phyloP scores from a whole-genome alignment of 2,797 vertebrate species.

The Glyptemys insculpta region DNA sequence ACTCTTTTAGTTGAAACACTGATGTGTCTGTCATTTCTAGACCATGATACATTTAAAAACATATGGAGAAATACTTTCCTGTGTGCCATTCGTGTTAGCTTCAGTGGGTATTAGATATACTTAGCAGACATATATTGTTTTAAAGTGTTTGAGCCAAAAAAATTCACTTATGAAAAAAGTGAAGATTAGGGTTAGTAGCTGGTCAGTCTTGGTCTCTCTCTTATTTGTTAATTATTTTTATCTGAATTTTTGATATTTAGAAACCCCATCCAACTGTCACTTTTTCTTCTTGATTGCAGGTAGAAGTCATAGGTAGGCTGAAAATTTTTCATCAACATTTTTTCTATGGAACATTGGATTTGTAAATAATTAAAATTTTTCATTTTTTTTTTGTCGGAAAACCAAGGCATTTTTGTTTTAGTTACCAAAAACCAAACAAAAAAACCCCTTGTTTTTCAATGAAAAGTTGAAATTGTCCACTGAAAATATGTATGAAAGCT shows the following conservation, averaged over 20 bases:
- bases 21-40: background rate
- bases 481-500: background rate
- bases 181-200: background rate
- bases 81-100: background rate
- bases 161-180: background rate
- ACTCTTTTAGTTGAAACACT: background rate
- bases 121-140: background rate
- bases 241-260: background rate
- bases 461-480: background rate
- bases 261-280: rapidly evolving
- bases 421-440: background rate
- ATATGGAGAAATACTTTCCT: background rate
- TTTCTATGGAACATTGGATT: background rate
- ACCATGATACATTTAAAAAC: background rate
- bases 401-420: background rate
- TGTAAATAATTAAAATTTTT: background rate
- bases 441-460: background rate
- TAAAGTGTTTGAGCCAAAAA: background rate
- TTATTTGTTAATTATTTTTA: background rate
- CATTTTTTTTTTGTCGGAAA: background rate
- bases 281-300: background rate
- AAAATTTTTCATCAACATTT: background rate
- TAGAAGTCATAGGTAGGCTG: background rate
- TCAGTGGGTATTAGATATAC: background rate
- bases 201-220: background rate